phyloP scores from a whole-genome alignment of 2,797 vertebrate species.

The Typhlichthys subterraneus region DNA sequence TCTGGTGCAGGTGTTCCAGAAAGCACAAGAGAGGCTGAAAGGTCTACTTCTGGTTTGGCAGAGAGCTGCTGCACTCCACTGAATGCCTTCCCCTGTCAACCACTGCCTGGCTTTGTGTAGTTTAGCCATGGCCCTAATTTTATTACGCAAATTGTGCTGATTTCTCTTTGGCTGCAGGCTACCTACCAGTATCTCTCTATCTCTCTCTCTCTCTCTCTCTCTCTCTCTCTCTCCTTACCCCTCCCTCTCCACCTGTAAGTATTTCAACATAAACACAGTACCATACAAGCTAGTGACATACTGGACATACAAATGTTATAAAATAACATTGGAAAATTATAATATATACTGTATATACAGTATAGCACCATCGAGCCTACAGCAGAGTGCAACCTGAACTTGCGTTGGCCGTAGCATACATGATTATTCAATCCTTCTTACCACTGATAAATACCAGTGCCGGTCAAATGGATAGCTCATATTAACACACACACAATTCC shows the following conservation, averaged over 20 bases:
- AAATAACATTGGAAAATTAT: no score
- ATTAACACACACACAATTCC: background rate
- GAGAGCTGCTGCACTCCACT: slow-evolving; percentile 27
- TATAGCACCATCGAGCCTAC: no score
- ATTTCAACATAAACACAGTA: background rate
- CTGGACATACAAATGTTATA: no score
- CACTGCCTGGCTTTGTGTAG: slow-evolving; percentile 62
- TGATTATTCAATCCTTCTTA: no score
- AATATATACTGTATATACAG: no score
- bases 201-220: slow-evolving; percentile 34
- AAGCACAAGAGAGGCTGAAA: slow-evolving; percentile 2
- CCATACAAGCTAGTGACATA: background rate
- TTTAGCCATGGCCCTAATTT: slow-evolving; percentile 76
- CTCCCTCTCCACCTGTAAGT: slow-evolving; percentile 4
- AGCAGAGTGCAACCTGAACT: no score
- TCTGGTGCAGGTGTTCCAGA: slow-evolving; percentile 27
- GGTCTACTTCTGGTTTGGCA: slow-evolving; percentile 2
- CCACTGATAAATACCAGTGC: no score
- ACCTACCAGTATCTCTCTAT: slow-evolving; percentile 55
- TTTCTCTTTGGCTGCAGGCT: slow-evolving; percentile 69
- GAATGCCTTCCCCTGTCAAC: slow-evolving; percentile 47
- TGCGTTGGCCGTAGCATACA: no score
- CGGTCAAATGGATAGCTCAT: background rate
- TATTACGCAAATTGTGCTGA: slow-evolving; percentile 81
- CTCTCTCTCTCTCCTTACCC: slow-evolving; percentile 34